phyloP scores from a whole-genome alignment of 2,113 vertebrate genomes.

The Scomber scombrus region DNA sequence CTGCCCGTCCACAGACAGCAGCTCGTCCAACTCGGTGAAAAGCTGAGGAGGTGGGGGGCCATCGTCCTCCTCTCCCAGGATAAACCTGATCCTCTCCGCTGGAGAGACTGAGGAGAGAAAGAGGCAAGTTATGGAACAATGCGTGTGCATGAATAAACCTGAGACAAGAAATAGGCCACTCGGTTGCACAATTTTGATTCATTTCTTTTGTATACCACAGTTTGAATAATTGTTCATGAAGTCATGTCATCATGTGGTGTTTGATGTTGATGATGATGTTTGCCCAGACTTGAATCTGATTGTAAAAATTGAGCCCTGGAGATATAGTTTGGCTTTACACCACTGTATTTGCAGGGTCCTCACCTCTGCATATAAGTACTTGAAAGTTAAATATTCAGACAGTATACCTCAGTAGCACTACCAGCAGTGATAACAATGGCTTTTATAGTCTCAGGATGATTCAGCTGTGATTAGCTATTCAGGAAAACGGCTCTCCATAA shows the following conservation, averaged over 20 bases:
- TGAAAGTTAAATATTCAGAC: too few relatives aligned
- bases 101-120: conserved; percentile 89
- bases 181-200: background rate
- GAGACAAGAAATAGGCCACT: background rate
- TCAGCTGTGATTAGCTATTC: too few relatives aligned
- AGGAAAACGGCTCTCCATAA: too few relatives aligned
- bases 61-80: conserved; percentile 97
- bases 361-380: too few relatives aligned
- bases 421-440: too few relatives aligned
- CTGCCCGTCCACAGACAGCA: conserved; percentile 93
- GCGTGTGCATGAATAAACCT: background rate
- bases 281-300: too few relatives aligned
- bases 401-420: too few relatives aligned
- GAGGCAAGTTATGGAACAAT: background rate
- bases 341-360: too few relatives aligned
- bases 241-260: background rate
- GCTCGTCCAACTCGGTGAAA: conserved; percentile 97
- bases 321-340: too few relatives aligned
- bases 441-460: background rate
- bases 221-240: background rate
- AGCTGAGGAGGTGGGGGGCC: conserved; percentile 95
- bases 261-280: background rate
- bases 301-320: too few relatives aligned
- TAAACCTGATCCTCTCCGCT: conserved; percentile 96
- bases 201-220: background rate